Percentiles rank a stretch among this genome's conserved stretches.
Conservation (phyloP, 2,888 invertebrate genomes). For the Hemithea aestivaria region DNA sequence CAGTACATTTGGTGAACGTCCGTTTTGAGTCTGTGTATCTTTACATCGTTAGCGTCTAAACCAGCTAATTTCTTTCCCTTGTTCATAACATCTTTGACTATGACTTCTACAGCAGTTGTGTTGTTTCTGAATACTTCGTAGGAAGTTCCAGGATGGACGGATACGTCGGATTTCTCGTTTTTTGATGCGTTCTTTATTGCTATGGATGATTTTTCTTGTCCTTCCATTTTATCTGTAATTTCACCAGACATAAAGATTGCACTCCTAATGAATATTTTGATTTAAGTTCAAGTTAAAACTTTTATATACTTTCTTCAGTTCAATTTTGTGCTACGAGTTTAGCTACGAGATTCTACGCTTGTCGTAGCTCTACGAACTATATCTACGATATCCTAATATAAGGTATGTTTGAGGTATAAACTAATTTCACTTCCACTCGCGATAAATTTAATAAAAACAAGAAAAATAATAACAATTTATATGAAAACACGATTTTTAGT, state of each 20-base stretch:
- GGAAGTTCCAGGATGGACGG: conserved; percentile 34
- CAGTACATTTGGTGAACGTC: conserved; percentile 42
- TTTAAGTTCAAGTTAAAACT: too few species aligned
- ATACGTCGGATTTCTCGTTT: conserved; percentile 6
- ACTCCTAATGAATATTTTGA: too few species aligned
- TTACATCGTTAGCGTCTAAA: conserved; percentile 20
- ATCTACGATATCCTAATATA: too few species aligned
- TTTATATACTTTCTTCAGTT: too few species aligned
- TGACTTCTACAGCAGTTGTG: conserved; percentile 60
- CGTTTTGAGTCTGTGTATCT: conserved; percentile 30
- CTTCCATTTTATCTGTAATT: not conserved
- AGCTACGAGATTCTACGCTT: too few species aligned
- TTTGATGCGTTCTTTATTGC: conserved; percentile 2
- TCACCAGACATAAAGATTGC: not conserved
- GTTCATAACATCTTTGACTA: conserved; percentile 53
- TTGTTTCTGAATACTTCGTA: conserved; percentile 61
- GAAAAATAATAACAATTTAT: too few species aligned
- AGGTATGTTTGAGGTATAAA: too few species aligned
- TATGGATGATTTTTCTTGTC: conserved; percentile 27
- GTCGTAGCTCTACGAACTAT: too few species aligned
- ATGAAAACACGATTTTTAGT: too few species aligned
- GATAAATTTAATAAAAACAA: too few species aligned
- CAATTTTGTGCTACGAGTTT: too few species aligned
- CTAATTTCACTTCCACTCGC: too few species aligned
- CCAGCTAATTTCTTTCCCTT: conserved; percentile 27